A percentile compares a stretch with the other conserved stretches of the same genome.
Evolutionary conservation across 2,113 vertebrate genomes (phyloP).

Genomic region (Oriolus oriolus): DNA sequence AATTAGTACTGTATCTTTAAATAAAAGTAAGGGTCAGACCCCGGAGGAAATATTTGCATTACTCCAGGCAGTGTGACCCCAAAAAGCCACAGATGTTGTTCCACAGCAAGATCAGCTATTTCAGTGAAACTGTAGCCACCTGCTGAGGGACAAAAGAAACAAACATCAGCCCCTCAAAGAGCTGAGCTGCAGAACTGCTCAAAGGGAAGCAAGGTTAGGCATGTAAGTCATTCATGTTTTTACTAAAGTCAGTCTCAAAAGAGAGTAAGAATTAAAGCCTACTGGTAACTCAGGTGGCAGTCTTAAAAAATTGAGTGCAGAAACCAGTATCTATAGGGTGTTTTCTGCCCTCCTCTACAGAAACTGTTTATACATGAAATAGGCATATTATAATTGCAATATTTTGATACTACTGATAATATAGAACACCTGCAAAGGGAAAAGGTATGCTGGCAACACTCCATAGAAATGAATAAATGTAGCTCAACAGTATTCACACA

Average conservation of each 20-base stretch:
- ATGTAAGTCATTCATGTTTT: not conserved
- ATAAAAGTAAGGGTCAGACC: not conserved
- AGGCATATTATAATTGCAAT: not conserved
- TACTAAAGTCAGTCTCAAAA: not conserved
- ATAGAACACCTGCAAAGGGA: not conserved
- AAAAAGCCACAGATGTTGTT: slow-evolving; percentile 26
- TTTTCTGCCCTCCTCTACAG: not conserved
- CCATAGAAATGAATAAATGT: not conserved
- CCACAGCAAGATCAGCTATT: slow-evolving; percentile 37
- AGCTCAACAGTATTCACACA: not conserved
- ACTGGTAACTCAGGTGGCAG: not conserved
- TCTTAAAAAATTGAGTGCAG: not conserved
- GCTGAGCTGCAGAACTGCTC: not conserved
- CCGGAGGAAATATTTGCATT: not conserved
- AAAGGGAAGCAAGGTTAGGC: not conserved
- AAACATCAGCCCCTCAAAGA: slow-evolving; percentile 17
- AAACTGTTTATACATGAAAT: not conserved
- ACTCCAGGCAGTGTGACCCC: not conserved
- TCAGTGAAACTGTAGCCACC: slow-evolving; percentile 31
- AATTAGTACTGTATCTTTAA: not conserved
- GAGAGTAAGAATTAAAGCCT: not conserved
- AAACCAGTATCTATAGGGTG: not conserved
- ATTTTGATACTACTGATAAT: not conserved
- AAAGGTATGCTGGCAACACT: not conserved
- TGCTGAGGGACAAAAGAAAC: slow-evolving; percentile 46